A percentile compares a stretch with the other conserved stretches of the same genome.
These are phyloP conservation scores for Tetheella fluctuosa DNA, from an alignment of 2,888 invertebrate species.

Conservation along the genomic window DNA sequence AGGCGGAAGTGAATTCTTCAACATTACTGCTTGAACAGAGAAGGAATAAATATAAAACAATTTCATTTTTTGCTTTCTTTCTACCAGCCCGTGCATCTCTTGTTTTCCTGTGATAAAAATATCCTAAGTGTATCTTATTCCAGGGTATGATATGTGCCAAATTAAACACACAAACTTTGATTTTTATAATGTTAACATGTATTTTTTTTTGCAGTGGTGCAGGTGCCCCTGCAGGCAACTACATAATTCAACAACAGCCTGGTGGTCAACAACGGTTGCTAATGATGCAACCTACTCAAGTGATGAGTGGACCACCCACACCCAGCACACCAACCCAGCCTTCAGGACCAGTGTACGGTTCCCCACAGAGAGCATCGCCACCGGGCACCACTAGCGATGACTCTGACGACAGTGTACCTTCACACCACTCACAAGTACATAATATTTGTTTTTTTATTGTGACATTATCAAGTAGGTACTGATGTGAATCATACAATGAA, in stretches of 20 bases:
- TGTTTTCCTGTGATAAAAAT: no score
- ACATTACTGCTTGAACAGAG: no score
- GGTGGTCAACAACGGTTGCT: slow-evolving; percentile 81
- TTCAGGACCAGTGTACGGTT: slow-evolving; percentile 74
- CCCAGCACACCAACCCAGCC: slow-evolving; percentile 73
- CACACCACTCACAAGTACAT: slow-evolving; percentile 85
- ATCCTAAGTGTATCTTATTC: no score
- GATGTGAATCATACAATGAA: not conserved
- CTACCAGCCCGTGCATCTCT: no score
- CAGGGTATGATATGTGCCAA: no score
- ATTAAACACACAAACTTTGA: no score
- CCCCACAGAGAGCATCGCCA: slow-evolving; percentile 86
- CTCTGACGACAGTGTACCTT: slow-evolving; percentile 91
- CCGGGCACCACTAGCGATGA: slow-evolving; percentile 93
- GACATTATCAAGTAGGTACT: not conserved
- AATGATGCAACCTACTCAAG: slow-evolving; percentile 82
- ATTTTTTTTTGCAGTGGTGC: slow-evolving; percentile 62
- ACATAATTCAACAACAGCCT: slow-evolving; percentile 85
- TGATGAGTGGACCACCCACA: slow-evolving; percentile 76
- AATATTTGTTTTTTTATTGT: slow-evolving; percentile 11
- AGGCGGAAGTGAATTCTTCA: no score
- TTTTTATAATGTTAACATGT: no score
- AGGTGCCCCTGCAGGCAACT: slow-evolving; percentile 84
- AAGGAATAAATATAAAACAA: no score
- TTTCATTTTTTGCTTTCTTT: no score